Evolutionary conservation across 1,140 invertebrate species (phyloP), one percentile per base, ranked within the genome.

Genomic region (Papilio dardanus): DNA sequence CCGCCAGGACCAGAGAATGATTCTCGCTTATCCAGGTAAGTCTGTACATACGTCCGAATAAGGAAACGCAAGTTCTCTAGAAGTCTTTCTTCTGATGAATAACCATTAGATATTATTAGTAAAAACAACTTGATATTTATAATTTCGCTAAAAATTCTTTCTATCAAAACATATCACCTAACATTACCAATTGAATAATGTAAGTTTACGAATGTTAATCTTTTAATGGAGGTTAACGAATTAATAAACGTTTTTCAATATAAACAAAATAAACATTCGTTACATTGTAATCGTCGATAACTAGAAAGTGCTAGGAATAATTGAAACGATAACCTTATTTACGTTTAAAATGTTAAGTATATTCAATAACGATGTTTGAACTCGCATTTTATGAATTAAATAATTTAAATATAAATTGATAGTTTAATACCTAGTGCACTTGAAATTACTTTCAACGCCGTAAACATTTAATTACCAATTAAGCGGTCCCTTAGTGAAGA

Each of bases 271-370:
- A 50, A 19, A 50, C 46, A 50, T 50, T 14, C 24, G 24, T 62
- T 62, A 62, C 54, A 62, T 28, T 62, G 54, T 62, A 14, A 62
- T 3, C 24, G 30, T 30, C 24, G 24, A 28, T 28, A 28, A 12
- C 12, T 28, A 62, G 54, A 12, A 62, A 62, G 28, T 62, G 24
- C 24, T 4, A 28, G 30, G 21, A 62, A 62, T 62, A 58, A 58
- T 58, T 58, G 21, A 58, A 12, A 58, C 54, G 54, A 62, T 62
- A 62, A 62, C 54, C 54, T 62, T 62, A 30, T 62, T 62, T 62
- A 62, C 28, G 21, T 62, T 62, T 62, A 10, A 28, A 28, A 62
- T 10, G 3, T n/a, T n/a, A n/a, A n/a, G 42, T 46, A n/a, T 28
- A 28, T 54, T 19, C 10, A 54, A 24, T 54, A 62, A 28, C 24